Percentiles rank a stretch among this genome's conserved stretches.
These are phyloP conservation scores for Callipepla californica DNA, from an alignment of 2,113 vertebrate species.

Conservation along the genomic window DNA sequence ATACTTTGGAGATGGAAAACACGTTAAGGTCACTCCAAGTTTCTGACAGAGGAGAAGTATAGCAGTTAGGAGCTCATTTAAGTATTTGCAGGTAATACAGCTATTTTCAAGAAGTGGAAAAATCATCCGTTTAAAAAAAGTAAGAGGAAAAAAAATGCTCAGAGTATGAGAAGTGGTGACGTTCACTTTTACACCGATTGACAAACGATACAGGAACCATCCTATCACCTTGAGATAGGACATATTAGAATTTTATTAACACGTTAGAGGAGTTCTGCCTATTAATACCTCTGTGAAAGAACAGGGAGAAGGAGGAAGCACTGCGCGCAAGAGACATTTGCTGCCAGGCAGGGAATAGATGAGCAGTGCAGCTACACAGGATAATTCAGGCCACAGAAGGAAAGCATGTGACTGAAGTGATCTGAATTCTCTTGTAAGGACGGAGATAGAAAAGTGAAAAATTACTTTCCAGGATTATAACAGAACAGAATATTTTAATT, in stretches of 20 bases:
- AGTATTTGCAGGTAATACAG: fast-evolving
- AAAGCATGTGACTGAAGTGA: slow-evolving; percentile 15
- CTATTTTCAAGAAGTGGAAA: background rate
- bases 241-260: background rate
- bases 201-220: background rate
- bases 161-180: background rate
- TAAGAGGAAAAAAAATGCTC: background rate
- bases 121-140: background rate
- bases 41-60: background rate
- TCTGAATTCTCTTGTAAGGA: background rate
- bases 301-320: background rate
- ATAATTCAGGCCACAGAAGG: slow-evolving; percentile 1
- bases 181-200: background rate
- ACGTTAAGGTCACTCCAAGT: background rate
- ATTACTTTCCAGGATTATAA: background rate
- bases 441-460: background rate
- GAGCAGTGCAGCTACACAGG: background rate
- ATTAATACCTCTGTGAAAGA: background rate
- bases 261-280: background rate
- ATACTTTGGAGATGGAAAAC: slow-evolving; percentile 81
- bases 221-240: background rate
- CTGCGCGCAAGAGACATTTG: background rate
- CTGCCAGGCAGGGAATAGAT: background rate
- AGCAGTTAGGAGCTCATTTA: background rate
- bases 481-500: background rate